A percentile compares a stretch with the other conserved stretches of the same genome.
Evolutionary conservation across 1,140 invertebrate species (phyloP).

Genomic region (Contarinia nasturtii): DNA sequence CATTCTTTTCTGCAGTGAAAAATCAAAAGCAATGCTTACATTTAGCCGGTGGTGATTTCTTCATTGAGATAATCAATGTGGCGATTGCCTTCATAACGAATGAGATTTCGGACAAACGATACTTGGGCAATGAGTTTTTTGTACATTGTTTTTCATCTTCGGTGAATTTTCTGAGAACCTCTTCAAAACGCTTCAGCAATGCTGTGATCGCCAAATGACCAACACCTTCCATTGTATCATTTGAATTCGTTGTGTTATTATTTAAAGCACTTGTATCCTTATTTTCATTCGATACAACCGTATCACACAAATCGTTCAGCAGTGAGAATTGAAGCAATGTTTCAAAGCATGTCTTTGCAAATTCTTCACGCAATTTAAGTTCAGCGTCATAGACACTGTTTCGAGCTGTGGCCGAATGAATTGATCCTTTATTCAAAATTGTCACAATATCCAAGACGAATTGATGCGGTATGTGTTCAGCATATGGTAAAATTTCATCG

Average conservation of each 20-base stretch:
- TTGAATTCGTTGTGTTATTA: conserved; percentile 12
- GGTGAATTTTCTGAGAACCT: conserved; percentile 70
- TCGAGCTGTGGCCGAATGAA: conserved; percentile 63
- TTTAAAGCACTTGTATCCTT: conserved; percentile 2
- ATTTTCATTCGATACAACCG: conserved; percentile 27
- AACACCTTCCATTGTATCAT: conserved; percentile 39
- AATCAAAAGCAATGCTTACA: conserved; percentile 29
- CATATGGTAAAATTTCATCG: conserved; percentile 69
- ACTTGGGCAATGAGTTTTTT: conserved; percentile 81
- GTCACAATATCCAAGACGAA: conserved; percentile 77
- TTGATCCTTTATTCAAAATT: conserved; percentile 81
- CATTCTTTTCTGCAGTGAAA: not conserved
- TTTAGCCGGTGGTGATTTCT: conserved; percentile 72
- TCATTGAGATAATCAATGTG: conserved; percentile 77
- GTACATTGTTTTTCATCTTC: conserved; percentile 76
- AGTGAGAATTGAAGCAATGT: conserved; percentile 86
- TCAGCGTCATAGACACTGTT: conserved; percentile 63
- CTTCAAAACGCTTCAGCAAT: conserved; percentile 77
- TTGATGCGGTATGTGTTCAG: conserved; percentile 57
- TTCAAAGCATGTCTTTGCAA: conserved; percentile 91
- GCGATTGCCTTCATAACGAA: conserved; percentile 93
- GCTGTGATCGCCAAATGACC: conserved; percentile 78
- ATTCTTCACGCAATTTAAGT: conserved; percentile 74
- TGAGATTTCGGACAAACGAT: conserved; percentile 84
- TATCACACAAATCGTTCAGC: conserved; percentile 34